Percentiles rank a stretch among this genome's conserved stretches.
These are phyloP conservation scores for Coilia nasus DNA, from an alignment of 2,797 vertebrate species.

Conservation along the genomic window DNA sequence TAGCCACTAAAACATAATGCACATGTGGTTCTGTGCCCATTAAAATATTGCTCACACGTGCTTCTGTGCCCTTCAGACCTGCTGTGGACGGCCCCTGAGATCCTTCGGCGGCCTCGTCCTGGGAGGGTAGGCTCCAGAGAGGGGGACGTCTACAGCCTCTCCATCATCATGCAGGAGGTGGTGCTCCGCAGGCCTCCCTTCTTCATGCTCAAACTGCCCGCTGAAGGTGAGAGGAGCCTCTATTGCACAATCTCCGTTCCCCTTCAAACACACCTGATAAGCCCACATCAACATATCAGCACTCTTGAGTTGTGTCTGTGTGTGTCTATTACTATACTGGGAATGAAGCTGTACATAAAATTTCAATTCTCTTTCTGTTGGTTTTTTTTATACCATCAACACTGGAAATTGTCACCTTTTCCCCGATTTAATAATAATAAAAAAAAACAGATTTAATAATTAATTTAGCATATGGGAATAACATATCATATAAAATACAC, in stretches of 20 bases:
- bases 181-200: constrained; percentile 83
- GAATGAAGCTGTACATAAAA: no score
- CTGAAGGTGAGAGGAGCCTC: constrained; percentile 63
- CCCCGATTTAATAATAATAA: no score
- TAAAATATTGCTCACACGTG: no score
- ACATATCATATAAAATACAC: not conserved
- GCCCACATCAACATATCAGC: no score
- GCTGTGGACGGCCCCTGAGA: constrained; percentile 86
- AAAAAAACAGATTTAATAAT: not conserved
- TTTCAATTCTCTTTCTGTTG: no score
- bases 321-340: not conserved
- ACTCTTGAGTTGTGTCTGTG: not conserved
- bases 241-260: not conserved
- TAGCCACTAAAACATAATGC: not conserved
- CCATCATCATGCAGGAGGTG: constrained; percentile 92
- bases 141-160: constrained; percentile 85
- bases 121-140: constrained; percentile 70
- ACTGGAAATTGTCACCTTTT: not conserved
- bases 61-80: constrained; percentile 75
- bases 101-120: constrained; percentile 71
- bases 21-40: constrained; percentile 61
- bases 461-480: no score
- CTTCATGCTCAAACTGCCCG: constrained; percentile 83
- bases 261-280: not conserved
- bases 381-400: not conserved